Conservation (phyloP, 1,140 invertebrate species). For the Cephus cinctus region DNA sequence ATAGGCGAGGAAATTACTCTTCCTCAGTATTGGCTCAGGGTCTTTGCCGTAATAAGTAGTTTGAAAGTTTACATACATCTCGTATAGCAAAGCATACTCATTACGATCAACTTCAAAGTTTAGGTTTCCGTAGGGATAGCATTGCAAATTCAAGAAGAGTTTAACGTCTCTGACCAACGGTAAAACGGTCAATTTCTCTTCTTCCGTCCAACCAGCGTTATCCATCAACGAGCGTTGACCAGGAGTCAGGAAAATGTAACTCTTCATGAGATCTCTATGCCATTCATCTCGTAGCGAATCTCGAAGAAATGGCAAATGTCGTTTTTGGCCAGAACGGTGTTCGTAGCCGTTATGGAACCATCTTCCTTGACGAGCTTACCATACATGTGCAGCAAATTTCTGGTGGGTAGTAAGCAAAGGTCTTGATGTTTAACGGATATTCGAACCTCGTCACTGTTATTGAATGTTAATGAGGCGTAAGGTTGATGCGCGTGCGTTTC, state of each 20-base stretch:
- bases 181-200: too few species aligned
- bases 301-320: constrained; percentile 45
- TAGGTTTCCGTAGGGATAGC: too few species aligned
- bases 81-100: too few species aligned
- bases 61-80: too few species aligned
- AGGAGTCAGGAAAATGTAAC: constrained; percentile 28
- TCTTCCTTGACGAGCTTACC: constrained; percentile 28
- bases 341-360: constrained; percentile 8
- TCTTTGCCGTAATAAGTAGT: too few species aligned
- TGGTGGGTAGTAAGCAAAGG: constrained; percentile 34
- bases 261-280: constrained; percentile 48
- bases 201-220: constrained; percentile 32
- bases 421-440: constrained; percentile 46
- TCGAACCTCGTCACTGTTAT: constrained; percentile 42
- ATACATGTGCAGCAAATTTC: constrained; percentile 38
- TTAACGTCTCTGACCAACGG: too few species aligned
- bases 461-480: constrained; percentile 34
- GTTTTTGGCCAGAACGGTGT: constrained; percentile 39
- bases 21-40: too few species aligned
- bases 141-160: too few species aligned
- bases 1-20: too few species aligned
- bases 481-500: too few species aligned
- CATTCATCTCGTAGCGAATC: constrained; percentile 51
- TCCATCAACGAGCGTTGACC: constrained; percentile 22
- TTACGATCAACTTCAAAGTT: too few species aligned